Evolutionary conservation across 2,113 vertebrate species (phyloP).

Genomic region (Nyctereutes procyonoides): DNA sequence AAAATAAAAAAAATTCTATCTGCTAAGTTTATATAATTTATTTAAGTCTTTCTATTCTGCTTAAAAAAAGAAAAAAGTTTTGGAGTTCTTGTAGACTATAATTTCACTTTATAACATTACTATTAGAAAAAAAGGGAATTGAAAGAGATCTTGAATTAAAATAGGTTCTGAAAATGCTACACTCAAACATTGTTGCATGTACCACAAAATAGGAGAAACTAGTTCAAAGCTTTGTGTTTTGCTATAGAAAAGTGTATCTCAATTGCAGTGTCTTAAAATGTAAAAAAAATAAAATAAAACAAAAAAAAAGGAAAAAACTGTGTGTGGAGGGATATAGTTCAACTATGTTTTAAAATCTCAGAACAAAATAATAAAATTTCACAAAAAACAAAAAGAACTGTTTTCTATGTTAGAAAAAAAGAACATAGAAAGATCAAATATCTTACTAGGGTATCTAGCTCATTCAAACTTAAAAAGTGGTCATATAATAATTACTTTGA

Average conservation of each 20-base stretch:
- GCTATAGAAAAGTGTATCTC: background rate
- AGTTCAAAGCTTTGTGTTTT: background rate
- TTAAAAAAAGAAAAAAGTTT: constrained; percentile 50
- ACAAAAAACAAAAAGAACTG: constrained; percentile 47
- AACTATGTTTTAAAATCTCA: background rate
- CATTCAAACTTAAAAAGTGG: constrained; percentile 32
- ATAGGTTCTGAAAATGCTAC: constrained; percentile 67
- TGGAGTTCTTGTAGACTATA: constrained; percentile 44
- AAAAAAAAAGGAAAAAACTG: background rate
- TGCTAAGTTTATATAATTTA: constrained; percentile 38
- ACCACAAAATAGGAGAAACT: background rate
- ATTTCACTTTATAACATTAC: constrained; percentile 63
- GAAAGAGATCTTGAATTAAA: constrained; percentile 60
- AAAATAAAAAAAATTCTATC: constrained; percentile 46
- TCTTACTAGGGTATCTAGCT: constrained; percentile 28
- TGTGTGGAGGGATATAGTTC: background rate
- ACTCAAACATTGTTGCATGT: constrained; percentile 38
- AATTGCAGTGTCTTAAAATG: background rate
- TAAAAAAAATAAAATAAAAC: too few species aligned
- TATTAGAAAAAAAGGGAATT: constrained; percentile 66
- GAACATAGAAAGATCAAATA: background rate
- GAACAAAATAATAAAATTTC: constrained; percentile 22
- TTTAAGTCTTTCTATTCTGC: constrained; percentile 34
- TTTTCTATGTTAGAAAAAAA: constrained; percentile 62
- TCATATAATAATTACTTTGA: constrained; percentile 71